phyloP scores from a whole-genome alignment of 2,888 invertebrate species.

The Trissolcus japonicus region DNA sequence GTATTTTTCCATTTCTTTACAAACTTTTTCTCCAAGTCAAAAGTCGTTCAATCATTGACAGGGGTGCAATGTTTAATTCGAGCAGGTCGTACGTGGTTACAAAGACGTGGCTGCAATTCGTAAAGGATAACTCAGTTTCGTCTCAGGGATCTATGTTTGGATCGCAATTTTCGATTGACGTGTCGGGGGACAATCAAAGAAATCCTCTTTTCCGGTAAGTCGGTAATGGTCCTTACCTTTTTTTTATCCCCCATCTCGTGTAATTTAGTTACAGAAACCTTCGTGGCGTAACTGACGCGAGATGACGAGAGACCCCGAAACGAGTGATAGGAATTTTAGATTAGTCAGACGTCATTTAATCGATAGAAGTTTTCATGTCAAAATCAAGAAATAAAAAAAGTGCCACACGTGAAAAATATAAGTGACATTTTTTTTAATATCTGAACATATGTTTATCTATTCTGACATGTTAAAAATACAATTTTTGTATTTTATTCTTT shows the following conservation, averaged over 20 bases:
- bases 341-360: constrained; percentile 50
- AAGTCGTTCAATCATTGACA: constrained; percentile 31
- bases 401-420: background rate
- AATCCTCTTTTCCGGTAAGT: constrained; percentile 56
- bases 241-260: constrained; percentile 36
- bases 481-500: no score
- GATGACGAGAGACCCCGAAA: constrained; percentile 44
- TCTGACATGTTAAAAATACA: no score
- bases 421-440: no score
- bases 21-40: background rate
- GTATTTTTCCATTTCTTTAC: background rate
- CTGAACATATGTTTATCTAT: no score
- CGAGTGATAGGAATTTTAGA: constrained; percentile 47
- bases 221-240: constrained; percentile 56
- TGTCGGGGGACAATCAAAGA: constrained; percentile 60
- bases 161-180: constrained; percentile 57
- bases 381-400: constrained; percentile 4
- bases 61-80: constrained; percentile 24
- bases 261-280: constrained; percentile 62
- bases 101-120: constrained; percentile 19
- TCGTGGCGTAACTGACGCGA: constrained; percentile 36
- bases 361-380: constrained; percentile 14
- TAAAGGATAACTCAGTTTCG: constrained; percentile 61
- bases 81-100: constrained; percentile 28
- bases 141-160: constrained; percentile 39